Evolutionary conservation across 2,888 invertebrate species (phyloP), one percentile per base, ranked within the genome.

Genomic region (Julus scanicus): DNA sequence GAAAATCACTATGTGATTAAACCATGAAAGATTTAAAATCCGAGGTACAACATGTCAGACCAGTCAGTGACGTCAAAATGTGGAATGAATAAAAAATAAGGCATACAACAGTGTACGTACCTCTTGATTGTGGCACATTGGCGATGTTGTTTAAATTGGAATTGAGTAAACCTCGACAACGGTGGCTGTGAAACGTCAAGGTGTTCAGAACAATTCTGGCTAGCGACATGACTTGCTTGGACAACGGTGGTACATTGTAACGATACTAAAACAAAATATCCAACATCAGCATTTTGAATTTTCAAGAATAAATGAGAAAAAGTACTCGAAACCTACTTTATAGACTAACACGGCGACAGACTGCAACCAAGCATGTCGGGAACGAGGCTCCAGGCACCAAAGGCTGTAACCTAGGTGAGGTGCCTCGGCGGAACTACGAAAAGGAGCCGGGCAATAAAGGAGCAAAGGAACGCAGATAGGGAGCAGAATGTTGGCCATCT

Each of bases 171-270:
- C 96, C 94, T 91, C 95, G 95, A 92, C 99, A 99, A 89, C 95
- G 95, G 93, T 99, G 99, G 92, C 97, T 96, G 92, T 98, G 97
- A 8, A 96, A 95, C 92, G 97, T 97, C 90, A 99, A 93, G 0
- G 98, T 98, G 92, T 97, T 98, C 89, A 99, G 94, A 20, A 98
- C 96, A 90, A 99, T 96, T 90, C 96, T 95, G 88, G 99, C 95
- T 89, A 98, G 93, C 0, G 96, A 94, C 91, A 96, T 96, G 87
- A 97, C 94, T 91, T 96, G 95, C 11, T 92, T 91, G 88, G 92
- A 92, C 85, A 92, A 90, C 15, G 93, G 93, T 37, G 91, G 91
- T 44, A 91, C 90, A 88, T 92, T 92, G 89, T 93, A 94, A 87
- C 93, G 93, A 90, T 93, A 94, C 93, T 93, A 90, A 20, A 90